Conservation (phyloP, 2,888 invertebrate species). For the Drepana falcataria region DNA sequence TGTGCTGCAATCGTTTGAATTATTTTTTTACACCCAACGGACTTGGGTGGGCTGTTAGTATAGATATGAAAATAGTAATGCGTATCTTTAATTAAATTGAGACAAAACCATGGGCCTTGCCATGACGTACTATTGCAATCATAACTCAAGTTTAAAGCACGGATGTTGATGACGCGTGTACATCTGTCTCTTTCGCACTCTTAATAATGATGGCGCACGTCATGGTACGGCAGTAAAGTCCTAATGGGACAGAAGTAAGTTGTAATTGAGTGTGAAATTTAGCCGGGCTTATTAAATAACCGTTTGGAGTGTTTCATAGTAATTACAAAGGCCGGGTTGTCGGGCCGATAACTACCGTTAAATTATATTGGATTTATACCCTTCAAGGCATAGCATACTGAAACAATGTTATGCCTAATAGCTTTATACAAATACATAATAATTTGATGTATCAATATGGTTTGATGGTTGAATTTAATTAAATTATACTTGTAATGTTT, state of each 20-base stretch:
- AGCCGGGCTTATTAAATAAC: background rate
- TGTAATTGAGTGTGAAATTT: slow-evolving; percentile 1
- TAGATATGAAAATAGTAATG: too few species aligned
- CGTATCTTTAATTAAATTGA: too few species aligned
- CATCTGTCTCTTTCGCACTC: too few species aligned
- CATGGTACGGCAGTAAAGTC: background rate
- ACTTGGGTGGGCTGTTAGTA: too few species aligned
- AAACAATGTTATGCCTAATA: background rate
- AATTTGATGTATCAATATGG: too few species aligned
- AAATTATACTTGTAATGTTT: too few species aligned
- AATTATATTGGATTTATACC: background rate
- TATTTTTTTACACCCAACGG: background rate
- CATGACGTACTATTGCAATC: too few species aligned
- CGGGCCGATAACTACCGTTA: background rate
- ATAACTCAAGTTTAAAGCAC: too few species aligned
- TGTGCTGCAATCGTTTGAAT: background rate
- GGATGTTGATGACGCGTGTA: too few species aligned
- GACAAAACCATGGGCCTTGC: too few species aligned
- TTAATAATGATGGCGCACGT: too few species aligned
- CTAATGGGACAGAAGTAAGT: background rate
- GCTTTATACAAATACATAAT: background rate
- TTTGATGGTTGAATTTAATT: too few species aligned
- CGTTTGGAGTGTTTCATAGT: background rate
- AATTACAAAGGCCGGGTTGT: background rate
- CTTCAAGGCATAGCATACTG: background rate